A percentile compares a stretch with the other conserved stretches of the same genome.
phyloP scores from a whole-genome alignment of 2,113 vertebrate species.

The Sinocyclocheilus maitianheensis region DNA sequence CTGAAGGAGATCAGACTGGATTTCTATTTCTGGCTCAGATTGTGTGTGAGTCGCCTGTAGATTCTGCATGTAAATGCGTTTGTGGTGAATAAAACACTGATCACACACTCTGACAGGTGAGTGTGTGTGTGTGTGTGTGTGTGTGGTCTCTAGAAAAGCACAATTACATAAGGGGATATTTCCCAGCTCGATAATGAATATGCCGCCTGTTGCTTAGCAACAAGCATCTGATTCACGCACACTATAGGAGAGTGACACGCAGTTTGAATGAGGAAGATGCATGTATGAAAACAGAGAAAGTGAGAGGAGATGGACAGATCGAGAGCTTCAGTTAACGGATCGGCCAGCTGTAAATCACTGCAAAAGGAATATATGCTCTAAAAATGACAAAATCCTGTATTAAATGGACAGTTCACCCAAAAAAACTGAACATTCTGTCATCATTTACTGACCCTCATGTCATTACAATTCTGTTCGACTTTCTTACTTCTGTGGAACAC shows the following conservation, averaged over 20 bases:
- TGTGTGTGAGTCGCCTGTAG: neutral
- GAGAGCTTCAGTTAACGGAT: neutral
- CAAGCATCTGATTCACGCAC: conserved; percentile 33
- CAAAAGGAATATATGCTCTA: neutral
- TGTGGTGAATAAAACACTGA: neutral
- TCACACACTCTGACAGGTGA: neutral
- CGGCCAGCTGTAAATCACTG: neutral
- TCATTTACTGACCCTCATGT: neutral
- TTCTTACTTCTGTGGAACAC: neutral
- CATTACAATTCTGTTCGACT: neutral
- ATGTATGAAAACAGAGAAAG: conserved; percentile 35
- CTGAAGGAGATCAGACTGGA: conserved; percentile 2
- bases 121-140: neutral
- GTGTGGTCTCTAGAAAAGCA: conserved; percentile 36
- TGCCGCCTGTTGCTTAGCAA: conserved; percentile 57
- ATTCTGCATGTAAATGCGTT: neutral
- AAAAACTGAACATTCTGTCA: neutral
- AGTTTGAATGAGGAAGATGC: conserved; percentile 10
- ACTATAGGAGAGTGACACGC: conserved; percentile 31
- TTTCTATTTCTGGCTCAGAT: neutral
- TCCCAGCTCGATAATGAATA: conserved; percentile 27
- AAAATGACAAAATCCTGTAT: neutral
- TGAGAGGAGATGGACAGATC: neutral
- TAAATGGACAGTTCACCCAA: neutral
- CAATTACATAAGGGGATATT: conserved; percentile 43